Conservation (phyloP, 2,888 invertebrate species). For the Scotopteryx bipunctaria region DNA sequence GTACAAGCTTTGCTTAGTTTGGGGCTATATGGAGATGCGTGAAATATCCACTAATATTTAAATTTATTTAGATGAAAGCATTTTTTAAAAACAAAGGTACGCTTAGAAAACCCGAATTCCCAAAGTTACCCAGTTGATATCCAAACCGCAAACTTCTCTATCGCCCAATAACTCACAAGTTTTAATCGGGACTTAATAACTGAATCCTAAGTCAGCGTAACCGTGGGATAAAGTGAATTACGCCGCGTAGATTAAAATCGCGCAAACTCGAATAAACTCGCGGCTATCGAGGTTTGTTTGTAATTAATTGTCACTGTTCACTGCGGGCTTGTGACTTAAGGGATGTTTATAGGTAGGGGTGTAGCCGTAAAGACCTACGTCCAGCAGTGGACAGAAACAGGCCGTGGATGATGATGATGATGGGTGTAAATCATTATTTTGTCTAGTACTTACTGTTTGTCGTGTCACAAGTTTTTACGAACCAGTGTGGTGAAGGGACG, state of each 20-base stretch:
- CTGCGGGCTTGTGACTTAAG: slow-evolving; percentile 7
- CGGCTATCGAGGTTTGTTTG: slow-evolving; percentile 31
- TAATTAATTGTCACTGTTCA: slow-evolving; percentile 30
- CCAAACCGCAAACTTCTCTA: slow-evolving; percentile 23
- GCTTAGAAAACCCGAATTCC: not conserved
- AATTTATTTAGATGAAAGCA: too few species aligned
- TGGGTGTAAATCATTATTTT: too few species aligned
- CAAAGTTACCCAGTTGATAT: slow-evolving; percentile 1
- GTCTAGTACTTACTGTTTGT: too few species aligned
- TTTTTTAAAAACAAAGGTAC: slow-evolving; percentile 1
- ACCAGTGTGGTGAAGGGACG: too few species aligned
- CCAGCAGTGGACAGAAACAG: too few species aligned
- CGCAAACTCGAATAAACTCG: slow-evolving; percentile 35
- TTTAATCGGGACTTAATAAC: slow-evolving; percentile 41
- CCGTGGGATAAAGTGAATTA: slow-evolving; percentile 35
- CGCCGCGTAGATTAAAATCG: slow-evolving; percentile 38
- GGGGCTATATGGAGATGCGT: too few species aligned
- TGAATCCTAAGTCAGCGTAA: slow-evolving; percentile 37
- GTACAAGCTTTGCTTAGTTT: too few species aligned
- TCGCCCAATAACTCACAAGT: slow-evolving; percentile 37
- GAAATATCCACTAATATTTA: too few species aligned
- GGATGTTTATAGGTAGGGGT: too few species aligned
- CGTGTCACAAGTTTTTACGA: too few species aligned
- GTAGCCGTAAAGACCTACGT: too few species aligned
- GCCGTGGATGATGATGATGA: too few species aligned